Percentiles rank a stretch among this genome's conserved stretches.
Evolutionary conservation across 2,113 vertebrate genomes (phyloP).

Genomic region (Aviceda subcristata): DNA sequence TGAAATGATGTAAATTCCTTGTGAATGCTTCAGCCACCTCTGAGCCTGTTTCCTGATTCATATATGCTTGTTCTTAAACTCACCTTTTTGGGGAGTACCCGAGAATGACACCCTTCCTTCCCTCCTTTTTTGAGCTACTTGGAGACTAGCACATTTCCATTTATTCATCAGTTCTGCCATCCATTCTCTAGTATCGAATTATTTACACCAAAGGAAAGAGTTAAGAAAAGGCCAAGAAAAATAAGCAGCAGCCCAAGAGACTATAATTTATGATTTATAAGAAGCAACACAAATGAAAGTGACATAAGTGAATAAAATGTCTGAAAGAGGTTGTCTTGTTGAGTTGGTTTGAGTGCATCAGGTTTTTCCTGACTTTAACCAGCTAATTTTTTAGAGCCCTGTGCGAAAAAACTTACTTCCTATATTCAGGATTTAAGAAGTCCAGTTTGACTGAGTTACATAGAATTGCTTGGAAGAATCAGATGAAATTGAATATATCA

Average conservation of each 20-base stretch:
- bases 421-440: background rate
- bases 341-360: background rate
- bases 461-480: background rate
- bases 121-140: background rate
- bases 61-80: background rate
- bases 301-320: constrained; percentile 6
- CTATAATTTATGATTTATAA: constrained; percentile 20
- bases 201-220: constrained; percentile 13
- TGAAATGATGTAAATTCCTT: background rate
- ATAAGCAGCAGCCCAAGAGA: constrained; percentile 8
- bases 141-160: constrained; percentile 9
- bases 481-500: background rate
- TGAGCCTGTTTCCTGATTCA: background rate
- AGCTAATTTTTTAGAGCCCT: background rate
- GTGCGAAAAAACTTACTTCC: background rate
- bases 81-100: constrained; percentile 1
- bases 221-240: constrained; percentile 46
- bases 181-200: background rate
- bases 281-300: constrained; percentile 1
- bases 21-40: background rate
- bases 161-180: constrained; percentile 36
- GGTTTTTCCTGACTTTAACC: background rate
- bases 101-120: constrained; percentile 47
- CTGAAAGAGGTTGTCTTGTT: background rate
- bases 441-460: background rate